phyloP scores from a whole-genome alignment of 2,888 invertebrate genomes.

The Mesorhabditis belari region DNA sequence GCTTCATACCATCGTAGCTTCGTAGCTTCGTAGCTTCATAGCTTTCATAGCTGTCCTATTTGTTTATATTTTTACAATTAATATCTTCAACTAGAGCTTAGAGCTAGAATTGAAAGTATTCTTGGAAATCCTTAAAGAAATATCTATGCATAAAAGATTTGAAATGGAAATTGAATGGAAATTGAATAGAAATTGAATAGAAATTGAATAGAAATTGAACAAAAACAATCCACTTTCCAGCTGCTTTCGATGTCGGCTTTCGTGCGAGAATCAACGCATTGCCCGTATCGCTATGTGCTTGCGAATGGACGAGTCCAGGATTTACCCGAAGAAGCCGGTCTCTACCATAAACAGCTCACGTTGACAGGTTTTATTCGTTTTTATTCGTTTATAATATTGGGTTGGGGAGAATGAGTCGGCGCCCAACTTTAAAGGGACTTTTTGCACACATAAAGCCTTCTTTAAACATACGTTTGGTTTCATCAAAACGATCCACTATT shows the following conservation, averaged over 20 bases:
- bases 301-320: background rate
- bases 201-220: too few species aligned
- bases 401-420: too few species aligned
- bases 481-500: background rate
- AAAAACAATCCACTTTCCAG: conserved; percentile 13
- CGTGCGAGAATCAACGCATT: conserved; percentile 39
- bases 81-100: background rate
- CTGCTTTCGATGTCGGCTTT: conserved; percentile 14
- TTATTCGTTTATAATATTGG: background rate
- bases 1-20: too few species aligned
- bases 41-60: background rate
- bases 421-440: too few species aligned
- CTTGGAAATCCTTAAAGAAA: background rate
- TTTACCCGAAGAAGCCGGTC: background rate
- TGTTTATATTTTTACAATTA: background rate
- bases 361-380: background rate
- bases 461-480: too few species aligned
- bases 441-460: too few species aligned
- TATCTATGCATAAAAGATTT: too few species aligned
- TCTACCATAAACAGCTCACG: background rate
- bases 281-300: conserved; percentile 30
- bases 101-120: background rate
- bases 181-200: too few species aligned
- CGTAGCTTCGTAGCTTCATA: too few species aligned
- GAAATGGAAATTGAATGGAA: too few species aligned